Evolutionary conservation across 2,113 vertebrate genomes (phyloP), one percentile per base, ranked within the genome.

Genomic region (Carettochelys insculpta): DNA sequence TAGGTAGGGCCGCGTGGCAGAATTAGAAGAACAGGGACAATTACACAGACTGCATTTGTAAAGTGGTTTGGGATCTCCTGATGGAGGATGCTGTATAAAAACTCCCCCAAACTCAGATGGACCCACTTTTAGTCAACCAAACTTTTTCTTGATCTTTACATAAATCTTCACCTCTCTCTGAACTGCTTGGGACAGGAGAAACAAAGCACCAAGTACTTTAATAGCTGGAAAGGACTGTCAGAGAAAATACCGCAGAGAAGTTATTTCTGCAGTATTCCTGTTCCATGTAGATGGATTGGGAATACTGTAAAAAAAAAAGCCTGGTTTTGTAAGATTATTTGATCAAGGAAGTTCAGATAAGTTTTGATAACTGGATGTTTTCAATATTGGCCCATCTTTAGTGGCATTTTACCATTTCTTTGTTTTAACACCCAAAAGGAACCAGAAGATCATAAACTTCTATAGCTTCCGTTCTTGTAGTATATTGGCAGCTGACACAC

Each of bases 361-460:
- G 2, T 45, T 84, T 94, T 31, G 1, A 1, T 52, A 11, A 76
- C 51, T 54, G 51, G 77, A 41, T 29, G 12, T 14, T 54, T 85
- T 83, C n/a, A 65, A 20, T 5, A 27, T 73, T 73, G 43, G 24
- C 43, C 41, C 38, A 43, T 38, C 22, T 73, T 43, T 43, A 73
- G 68, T 25, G 43, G 43, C 22, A 73, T 24, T 43, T 73, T 22
- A 43, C 22, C 6, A 8, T 16, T 90, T 80, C 54, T 14, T 14
- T 45, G 3, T 51, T 5, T 65, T 85, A 86, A 50, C 6, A 47
- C 10, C 41, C 8, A 3, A 19, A 76, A 73, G 75, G 77, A 86
- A 82, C 41, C 2, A 4, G 29, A 82, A 65, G 1, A 27, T 4
- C 43, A 4, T 0, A 17, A 10, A 48, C 20, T 24, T n/a, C 13